Base-by-base conservation (phyloP, 1,140 invertebrate genomes). In the Samia ricini region DNA sequence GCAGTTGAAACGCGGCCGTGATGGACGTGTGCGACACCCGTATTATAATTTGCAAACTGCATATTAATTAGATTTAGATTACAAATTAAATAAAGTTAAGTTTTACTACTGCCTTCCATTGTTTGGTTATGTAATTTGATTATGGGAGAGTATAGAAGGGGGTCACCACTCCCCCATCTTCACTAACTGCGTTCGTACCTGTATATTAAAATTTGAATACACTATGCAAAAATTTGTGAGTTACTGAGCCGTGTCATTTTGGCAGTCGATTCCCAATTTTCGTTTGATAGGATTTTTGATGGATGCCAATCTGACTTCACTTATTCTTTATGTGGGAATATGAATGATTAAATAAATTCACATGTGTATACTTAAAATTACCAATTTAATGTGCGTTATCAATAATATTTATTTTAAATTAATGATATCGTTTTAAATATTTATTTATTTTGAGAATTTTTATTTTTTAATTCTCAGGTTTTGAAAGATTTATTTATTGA, bases 151-250 rank as follows among this genome's bases (percentile, higher is more conserved):
- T n/a, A n/a, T n/a, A n/a, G n/a, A n/a, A n/a, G n/a, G n/a, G n/a
- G n/a, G n/a, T n/a, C n/a, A n/a, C n/a, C n/a, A n/a, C 3, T 1
- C 33, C 10, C 10, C 33, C 33, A 42, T 1, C 12, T 10, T 29
- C 4, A 8, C 4, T 12, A 20, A 50, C 12, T 24, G 7, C 19
- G 19, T 59, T 0, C 36, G 42, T 8, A 23, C 42, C 57, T 18
- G 42, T n/a, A 2, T 68, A 69, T 66, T 71, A 68, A 51, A 56
- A 63, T 79, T 66, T 66, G 57, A 70, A 76, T 71, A 67, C 69
- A 57, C 66, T 81, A 79, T 80, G 78, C 78, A 82, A 78, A 81
- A 42, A 83, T 68, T 66, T 50, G 69, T 58, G 69, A 72, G 75
- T 59, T 50, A 23, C 18, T 42, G 56, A 60, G 56, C 50, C 67